A percentile compares a stretch with the other conserved stretches of the same genome.
phyloP scores from a whole-genome alignment of 2,113 vertebrate genomes.

The Dicentrarchus labrax region DNA sequence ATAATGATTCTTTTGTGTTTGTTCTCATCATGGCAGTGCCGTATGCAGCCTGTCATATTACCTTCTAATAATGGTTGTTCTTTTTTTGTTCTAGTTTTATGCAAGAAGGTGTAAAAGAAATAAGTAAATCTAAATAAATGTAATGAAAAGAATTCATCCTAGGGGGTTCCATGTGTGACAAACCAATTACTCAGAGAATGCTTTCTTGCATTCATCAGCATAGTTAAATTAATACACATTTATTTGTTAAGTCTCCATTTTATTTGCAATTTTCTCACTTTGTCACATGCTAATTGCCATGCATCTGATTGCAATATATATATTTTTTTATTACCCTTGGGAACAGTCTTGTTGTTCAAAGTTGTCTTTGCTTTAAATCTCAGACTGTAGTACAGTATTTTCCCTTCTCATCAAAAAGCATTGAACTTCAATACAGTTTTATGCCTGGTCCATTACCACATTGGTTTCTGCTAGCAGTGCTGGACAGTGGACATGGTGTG shows the following conservation, averaged over 20 bases:
- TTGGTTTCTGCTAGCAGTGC: neutral
- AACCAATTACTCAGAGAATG: neutral
- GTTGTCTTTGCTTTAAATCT: neutral
- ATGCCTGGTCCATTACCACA: constrained; percentile 13
- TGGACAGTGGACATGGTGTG: constrained; percentile 1
- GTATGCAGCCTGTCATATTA: constrained; percentile 42
- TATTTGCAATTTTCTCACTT: constrained; percentile 7
- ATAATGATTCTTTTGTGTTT: constrained; percentile 38
- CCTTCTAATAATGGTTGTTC: constrained; percentile 14
- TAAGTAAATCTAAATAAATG: neutral
- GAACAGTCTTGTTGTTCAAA: neutral
- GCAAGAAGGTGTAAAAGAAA: neutral
- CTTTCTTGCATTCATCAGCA: neutral
- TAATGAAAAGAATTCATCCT: neutral
- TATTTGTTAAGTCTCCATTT: neutral
- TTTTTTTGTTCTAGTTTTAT: neutral
- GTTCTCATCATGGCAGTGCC: constrained; percentile 24
- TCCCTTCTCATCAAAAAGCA: neutral
- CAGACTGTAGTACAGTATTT: neutral
- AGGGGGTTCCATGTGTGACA: constrained; percentile 3
- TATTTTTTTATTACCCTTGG: neutral
- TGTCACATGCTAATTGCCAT: neutral
- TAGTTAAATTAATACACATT: neutral
- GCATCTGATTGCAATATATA: neutral
- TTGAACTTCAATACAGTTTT: constrained; percentile 16